phyloP scores from a whole-genome alignment of 2,888 invertebrate species.

The Polydesmus complanatus region DNA sequence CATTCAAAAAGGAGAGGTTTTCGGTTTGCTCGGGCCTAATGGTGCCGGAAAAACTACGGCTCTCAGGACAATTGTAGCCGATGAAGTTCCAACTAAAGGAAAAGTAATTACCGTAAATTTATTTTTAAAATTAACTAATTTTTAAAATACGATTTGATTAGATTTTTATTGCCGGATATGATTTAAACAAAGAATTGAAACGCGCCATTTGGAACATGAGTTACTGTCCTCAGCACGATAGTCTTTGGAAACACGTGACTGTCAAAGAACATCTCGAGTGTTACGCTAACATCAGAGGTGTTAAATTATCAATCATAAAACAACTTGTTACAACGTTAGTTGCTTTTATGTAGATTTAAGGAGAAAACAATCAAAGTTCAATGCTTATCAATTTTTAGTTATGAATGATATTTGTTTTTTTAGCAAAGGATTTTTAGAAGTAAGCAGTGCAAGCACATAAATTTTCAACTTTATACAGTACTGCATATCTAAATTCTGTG shows the following conservation, averaged over 20 bases:
- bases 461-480: too few species aligned
- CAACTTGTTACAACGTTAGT: not conserved
- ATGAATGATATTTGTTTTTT: too few species aligned
- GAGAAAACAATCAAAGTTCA: too few species aligned
- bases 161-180: slow-evolving; percentile 59
- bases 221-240: slow-evolving; percentile 79
- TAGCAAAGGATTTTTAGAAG: too few species aligned
- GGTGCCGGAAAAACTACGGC: slow-evolving; percentile 72
- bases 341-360: too few species aligned
- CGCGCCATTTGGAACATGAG: slow-evolving; percentile 63
- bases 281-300: slow-evolving; percentile 67
- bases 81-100: slow-evolving; percentile 58
- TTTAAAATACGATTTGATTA: slow-evolving; percentile 29
- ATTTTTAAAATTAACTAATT: slow-evolving; percentile 2
- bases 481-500: too few species aligned
- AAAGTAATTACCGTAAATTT: slow-evolving; percentile 37
- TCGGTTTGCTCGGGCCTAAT: slow-evolving; percentile 70
- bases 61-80: slow-evolving; percentile 71
- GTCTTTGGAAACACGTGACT: slow-evolving; percentile 71
- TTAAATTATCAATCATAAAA: slow-evolving; percentile 31
- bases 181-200: slow-evolving; percentile 50
- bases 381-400: too few species aligned
- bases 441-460: too few species aligned
- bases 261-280: slow-evolving; percentile 65
- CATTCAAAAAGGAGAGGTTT: slow-evolving; percentile 70